Conservation (phyloP, 2,888 invertebrate genomes). For the Acronicta leporina region DNA sequence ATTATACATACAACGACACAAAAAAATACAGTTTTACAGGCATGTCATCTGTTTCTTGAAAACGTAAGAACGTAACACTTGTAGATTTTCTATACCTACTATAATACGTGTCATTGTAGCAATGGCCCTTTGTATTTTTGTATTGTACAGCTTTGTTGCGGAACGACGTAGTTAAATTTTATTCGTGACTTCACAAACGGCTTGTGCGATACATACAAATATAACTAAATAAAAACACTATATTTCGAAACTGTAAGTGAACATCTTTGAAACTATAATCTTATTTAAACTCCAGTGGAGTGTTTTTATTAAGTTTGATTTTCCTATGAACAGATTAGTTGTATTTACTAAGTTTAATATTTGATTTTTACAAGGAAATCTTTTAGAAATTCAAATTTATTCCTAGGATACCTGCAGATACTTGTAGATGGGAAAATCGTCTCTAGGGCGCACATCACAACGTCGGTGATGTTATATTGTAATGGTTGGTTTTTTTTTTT, state of each 20-base stretch:
- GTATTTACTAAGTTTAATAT: no score
- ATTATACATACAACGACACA: no score
- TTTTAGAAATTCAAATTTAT: no score
- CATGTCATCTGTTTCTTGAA: no score
- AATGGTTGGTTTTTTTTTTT: conserved; percentile 12
- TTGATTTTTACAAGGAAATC: no score
- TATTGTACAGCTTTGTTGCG: conserved; percentile 35
- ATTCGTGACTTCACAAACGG: conserved; percentile 37
- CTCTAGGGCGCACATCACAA: not conserved
- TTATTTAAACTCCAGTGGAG: not conserved
- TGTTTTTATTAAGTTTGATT: not conserved
- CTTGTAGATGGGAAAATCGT: no score
- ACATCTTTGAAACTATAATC: conserved; percentile 1
- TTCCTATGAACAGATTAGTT: no score
- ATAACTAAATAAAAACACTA: conserved; percentile 12
- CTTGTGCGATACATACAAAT: conserved; percentile 21
- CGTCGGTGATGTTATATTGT: conserved; percentile 2
- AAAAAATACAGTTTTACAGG: not conserved
- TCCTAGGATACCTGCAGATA: no score
- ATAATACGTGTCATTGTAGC: conserved; percentile 35
- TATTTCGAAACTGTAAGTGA: not conserved
- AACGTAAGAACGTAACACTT: no score
- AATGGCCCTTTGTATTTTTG: conserved; percentile 36
- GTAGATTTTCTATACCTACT: conserved; percentile 13
- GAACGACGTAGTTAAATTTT: conserved; percentile 41